phyloP scores from a whole-genome alignment of 2,113 vertebrate species.

The Hyperopisus bebe region DNA sequence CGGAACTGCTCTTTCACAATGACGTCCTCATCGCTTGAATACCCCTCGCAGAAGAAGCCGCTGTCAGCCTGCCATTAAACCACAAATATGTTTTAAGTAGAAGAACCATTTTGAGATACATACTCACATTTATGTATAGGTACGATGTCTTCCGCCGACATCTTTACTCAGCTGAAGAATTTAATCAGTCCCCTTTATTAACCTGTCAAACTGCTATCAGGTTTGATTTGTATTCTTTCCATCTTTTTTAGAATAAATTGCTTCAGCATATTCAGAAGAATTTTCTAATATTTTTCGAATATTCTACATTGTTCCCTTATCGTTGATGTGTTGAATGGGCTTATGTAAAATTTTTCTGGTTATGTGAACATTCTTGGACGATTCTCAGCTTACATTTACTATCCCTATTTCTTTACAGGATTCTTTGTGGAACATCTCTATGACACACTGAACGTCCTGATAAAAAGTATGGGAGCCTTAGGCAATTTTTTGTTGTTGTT shows the following conservation, averaged over 20 bases:
- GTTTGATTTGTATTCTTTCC: neutral
- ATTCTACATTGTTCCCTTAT: neutral
- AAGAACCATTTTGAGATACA: neutral
- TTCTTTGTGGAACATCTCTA: neutral
- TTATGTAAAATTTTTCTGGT: neutral
- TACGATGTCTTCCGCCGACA: neutral
- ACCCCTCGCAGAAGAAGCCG: constrained; percentile 89
- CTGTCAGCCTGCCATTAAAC: constrained; percentile 69
- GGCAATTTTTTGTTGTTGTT: neutral
- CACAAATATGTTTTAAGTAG: neutral
- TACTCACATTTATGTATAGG: neutral
- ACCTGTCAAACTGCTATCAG: neutral
- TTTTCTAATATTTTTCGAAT: neutral
- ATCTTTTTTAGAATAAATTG: neutral
- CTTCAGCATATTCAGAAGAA: neutral
- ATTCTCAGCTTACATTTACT: neutral
- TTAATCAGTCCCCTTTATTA: neutral
- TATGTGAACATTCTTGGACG: neutral
- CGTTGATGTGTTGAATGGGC: neutral
- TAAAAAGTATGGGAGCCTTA: neutral
- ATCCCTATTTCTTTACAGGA: neutral
- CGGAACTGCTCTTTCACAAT: constrained; percentile 89
- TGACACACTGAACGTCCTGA: neutral
- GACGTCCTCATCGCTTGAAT: constrained; percentile 89
- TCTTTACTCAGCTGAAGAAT: neutral